These are phyloP conservation scores for Psettodes erumei DNA, from an alignment of 2,113 vertebrate species.

Conservation along the genomic window DNA sequence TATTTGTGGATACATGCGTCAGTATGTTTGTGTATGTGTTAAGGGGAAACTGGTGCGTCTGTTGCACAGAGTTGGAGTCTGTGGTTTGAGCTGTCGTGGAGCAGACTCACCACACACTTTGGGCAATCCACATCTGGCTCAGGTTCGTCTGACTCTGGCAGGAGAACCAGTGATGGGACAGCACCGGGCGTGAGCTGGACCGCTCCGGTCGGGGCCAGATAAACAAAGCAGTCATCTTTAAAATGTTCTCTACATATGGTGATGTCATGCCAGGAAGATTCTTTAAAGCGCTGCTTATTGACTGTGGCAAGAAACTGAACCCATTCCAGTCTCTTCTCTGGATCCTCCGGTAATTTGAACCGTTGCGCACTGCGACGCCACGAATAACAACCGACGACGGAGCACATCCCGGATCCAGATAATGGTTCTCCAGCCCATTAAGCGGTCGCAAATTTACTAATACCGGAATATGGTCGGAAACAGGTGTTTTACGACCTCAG, in stretches of 20 bases:
- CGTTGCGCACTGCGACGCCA: neutral
- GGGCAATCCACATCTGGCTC: neutral
- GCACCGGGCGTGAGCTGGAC: slow-evolving; percentile 25
- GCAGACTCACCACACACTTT: slow-evolving; percentile 11
- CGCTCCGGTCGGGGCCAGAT: neutral
- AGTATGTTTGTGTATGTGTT: neutral
- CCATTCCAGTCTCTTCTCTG: slow-evolving; percentile 49
- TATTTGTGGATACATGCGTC: too few species aligned
- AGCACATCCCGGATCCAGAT: slow-evolving; percentile 32
- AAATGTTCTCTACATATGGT: slow-evolving; percentile 57
- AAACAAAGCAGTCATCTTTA: slow-evolving; percentile 28
- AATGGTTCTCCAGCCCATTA: fast-evolving
- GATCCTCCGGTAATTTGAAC: slow-evolving; percentile 50
- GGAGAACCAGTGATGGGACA: slow-evolving; percentile 27
- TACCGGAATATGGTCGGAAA: too few species aligned
- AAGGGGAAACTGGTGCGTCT: neutral
- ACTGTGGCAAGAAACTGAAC: slow-evolving; percentile 34
- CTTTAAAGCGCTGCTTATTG: slow-evolving; percentile 35
- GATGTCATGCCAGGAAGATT: slow-evolving; percentile 44
- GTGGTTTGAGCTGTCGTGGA: neutral
- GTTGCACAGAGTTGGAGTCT: neutral
- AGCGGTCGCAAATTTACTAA: neutral
- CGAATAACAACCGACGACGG: slow-evolving; percentile 28
- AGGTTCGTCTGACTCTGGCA: neutral
- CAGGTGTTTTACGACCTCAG: too few species aligned